These are phyloP conservation scores for Drosophila parabipectinata DNA, from an alignment of 1,140 invertebrate species.

Conservation along the genomic window DNA sequence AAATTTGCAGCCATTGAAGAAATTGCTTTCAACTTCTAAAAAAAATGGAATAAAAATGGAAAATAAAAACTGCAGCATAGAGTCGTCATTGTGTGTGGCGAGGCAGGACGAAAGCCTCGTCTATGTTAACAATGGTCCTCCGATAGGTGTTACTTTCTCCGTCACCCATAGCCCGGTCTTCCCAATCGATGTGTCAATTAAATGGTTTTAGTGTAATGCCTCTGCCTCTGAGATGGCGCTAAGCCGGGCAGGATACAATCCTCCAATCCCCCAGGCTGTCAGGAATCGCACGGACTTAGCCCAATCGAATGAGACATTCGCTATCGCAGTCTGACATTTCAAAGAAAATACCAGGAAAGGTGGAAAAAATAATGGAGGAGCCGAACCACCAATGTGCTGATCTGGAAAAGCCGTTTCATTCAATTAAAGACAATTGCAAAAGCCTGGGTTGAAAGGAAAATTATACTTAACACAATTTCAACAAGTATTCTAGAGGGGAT, in stretches of 20 bases:
- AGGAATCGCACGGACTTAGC: conserved; percentile 41
- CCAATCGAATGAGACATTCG: conserved; percentile 30
- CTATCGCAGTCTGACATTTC: conserved; percentile 36
- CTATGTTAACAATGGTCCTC: conserved; percentile 33
- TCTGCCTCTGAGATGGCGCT: conserved; percentile 51
- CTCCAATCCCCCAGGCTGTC: conserved; percentile 28
- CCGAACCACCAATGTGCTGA: conserved; percentile 4
- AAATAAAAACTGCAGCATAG: not conserved
- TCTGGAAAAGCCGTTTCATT: conserved; percentile 22
- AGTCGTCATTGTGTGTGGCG: not conserved
- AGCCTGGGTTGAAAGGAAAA: not conserved
- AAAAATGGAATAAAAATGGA: conserved; percentile 6
- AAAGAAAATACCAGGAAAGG: not conserved
- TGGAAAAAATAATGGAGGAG: conserved; percentile 1
- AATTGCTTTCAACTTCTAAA: conserved; percentile 53
- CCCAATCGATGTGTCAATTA: conserved; percentile 74
- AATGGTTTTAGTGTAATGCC: conserved; percentile 71
- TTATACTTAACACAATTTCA: not conserved
- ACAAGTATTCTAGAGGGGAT: not conserved
- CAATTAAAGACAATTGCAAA: conserved; percentile 25
- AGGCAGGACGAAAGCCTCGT: conserved; percentile 25
- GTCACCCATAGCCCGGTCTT: conserved; percentile 1
- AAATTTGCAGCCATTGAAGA: conserved; percentile 77
- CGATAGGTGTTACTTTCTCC: conserved; percentile 21
- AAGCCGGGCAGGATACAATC: conserved; percentile 46